These are phyloP conservation scores for Siphamia tubifer DNA, from an alignment of 2,113 vertebrate species.

Conservation along the genomic window DNA sequence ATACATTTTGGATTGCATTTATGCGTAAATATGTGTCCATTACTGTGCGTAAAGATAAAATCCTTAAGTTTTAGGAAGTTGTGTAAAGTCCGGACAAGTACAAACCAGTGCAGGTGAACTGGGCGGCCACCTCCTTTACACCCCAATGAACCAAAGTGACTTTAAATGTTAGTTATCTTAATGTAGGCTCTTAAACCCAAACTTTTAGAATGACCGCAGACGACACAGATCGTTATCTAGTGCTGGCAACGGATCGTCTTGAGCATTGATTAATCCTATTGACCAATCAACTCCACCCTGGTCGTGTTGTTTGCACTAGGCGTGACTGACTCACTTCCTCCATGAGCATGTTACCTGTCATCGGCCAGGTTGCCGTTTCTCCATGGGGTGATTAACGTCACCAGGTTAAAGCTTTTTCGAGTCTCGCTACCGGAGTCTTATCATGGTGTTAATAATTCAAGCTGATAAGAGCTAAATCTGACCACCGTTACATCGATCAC, in stretches of 20 bases:
- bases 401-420: conserved; percentile 9
- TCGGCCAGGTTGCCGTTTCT: conserved; percentile 20
- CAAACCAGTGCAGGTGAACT: neutral
- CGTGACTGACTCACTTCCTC: conserved; percentile 50
- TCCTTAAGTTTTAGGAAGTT: no score
- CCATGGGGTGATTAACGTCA: conserved; percentile 34
- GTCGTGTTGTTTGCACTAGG: conserved; percentile 7
- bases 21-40: no score
- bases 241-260: no score
- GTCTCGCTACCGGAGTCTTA: conserved; percentile 20
- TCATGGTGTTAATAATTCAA: conserved; percentile 62
- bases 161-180: neutral
- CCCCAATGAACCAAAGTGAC: neutral
- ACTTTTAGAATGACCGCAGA: neutral
- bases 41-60: no score
- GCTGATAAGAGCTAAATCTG: conserved; percentile 12
- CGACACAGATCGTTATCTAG: neutral
- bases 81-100: neutral
- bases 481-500: neutral
- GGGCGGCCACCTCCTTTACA: neutral
- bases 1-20: no score
- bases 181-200: neutral
- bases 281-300: conserved; percentile 24
- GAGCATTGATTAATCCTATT: neutral
- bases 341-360: conserved; percentile 46